Base-by-base conservation (phyloP, 2,797 vertebrate genomes). In the Momotus momota region DNA sequence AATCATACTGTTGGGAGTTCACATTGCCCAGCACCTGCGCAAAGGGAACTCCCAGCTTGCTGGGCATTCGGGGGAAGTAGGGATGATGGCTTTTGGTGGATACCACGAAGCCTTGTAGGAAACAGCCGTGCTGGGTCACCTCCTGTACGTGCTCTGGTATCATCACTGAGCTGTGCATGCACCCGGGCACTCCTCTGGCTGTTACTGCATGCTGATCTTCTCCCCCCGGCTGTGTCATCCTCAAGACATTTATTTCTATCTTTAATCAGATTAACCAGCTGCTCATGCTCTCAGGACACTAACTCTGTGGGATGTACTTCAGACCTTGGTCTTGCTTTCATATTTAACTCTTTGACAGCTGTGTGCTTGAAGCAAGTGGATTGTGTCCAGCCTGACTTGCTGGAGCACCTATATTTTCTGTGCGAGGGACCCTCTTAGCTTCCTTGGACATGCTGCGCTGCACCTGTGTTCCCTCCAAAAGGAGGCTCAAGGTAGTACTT, bases 141-240 rank as follows among this genome's bases (percentile, higher is more conserved):
- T 64, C 43, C 43, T 81, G 65, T 21, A 17, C 0, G 0, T 64
- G 21, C 58, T 66, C 40, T 80, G 77, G 8, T 22, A 33, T 13
- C 0, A 3, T 22, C 57, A 38, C 14, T 6, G 40, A 66, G 66
- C 60, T 33, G 6, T 19, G 20, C 0, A 0, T 65, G 70, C 3
- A 14, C 14, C 8, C 2, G 1, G 35, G 55, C 29, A 31, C 38
- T 41, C 41, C 41, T 41, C 41, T 41, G 41, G 41, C 41, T 41
- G 41, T 41, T 41, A 41, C 41, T 41, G 41, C 41, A 41, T 11
- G 41, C 41, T 41, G 41, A 41, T 41, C 41, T 41, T 41, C 41
- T 41, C 41, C 41, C 41, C 41, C 41, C 41, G 41, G 41, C 41
- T 41, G 41, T 41, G 41, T 10, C 41, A 41, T 41, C 41, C 41